Evolutionary conservation across 2,888 invertebrate genomes (phyloP), one percentile per base, ranked within the genome.

Genomic region (Cantharis rufa): DNA sequence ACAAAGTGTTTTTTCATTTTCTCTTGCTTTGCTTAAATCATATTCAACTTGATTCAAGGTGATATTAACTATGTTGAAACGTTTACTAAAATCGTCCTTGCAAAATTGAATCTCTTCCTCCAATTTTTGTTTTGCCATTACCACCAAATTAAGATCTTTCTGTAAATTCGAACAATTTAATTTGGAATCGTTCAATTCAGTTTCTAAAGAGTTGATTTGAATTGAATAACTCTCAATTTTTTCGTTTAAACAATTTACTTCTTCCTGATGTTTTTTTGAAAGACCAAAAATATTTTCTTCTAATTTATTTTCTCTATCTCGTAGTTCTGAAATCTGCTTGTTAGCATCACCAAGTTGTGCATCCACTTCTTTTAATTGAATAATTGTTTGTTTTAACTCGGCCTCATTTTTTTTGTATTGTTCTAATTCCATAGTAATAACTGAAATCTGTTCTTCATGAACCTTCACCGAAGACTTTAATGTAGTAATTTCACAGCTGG

Each of bases 171-270:
- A 32, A 24, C 68, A 72, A 13, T 75, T 69, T 66, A 78, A 24
- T 15, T 62, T 68, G n/a, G 69, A 69, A 16, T 69, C 32, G 7
- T 75, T 69, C 15, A 80, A 77, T 18, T 75, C 76, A 10, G 15
- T 66, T 71, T 79, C 77, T n/a, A 80, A 16, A 15, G 70, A 61
- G 61, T 72, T 62, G 10, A 81, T 69, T 72, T 68, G 76, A 7
- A 7, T 63, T 1, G 24, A 62, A 28, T 72, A 76, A n/a, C 70
- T 72, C 62, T 80, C 69, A 27, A 79, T 75, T 72, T 79, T 64
- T 7, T 73, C 15, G 69, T 78, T 78, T 62, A 75, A 71, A 15
- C 48, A 18, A 13, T 71, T 74, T 1, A 77, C 77, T 48, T 71
- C 75, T 64, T 79, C 75, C 15, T 78, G 71, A 61, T 75, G 63